phyloP scores from a whole-genome alignment of 2,797 vertebrate species.

The Champsocephalus gunnari region DNA sequence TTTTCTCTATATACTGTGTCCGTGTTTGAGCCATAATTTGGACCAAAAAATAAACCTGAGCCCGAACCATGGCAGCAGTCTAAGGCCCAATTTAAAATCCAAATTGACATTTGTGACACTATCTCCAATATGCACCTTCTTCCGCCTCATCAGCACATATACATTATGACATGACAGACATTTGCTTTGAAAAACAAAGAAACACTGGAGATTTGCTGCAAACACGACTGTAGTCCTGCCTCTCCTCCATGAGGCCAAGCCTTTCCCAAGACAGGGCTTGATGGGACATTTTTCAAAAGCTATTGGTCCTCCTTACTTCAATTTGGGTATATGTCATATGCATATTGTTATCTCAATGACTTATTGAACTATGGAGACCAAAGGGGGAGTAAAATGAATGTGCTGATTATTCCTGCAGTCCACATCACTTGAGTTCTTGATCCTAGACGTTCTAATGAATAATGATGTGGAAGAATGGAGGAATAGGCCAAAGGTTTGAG shows the following conservation, averaged over 20 bases:
- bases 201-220: too few species aligned
- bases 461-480: slow-evolving; percentile 30
- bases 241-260: slow-evolving; percentile 15
- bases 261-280: slow-evolving; percentile 15
- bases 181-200: background rate
- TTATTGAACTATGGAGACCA: slow-evolving; percentile 17
- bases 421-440: slow-evolving; percentile 13
- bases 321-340: slow-evolving; percentile 41
- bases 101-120: background rate
- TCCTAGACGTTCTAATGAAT: slow-evolving; percentile 15
- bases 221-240: background rate
- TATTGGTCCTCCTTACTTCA: slow-evolving; percentile 21
- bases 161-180: background rate
- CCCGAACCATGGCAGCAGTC: too few species aligned
- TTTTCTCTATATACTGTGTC: too few species aligned
- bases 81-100: too few species aligned
- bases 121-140: background rate
- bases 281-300: slow-evolving; percentile 31
- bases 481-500: slow-evolving; percentile 4
- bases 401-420: slow-evolving; percentile 14
- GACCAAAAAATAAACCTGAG: too few species aligned
- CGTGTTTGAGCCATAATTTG: too few species aligned
- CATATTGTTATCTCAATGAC: slow-evolving; percentile 18
- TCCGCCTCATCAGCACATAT: background rate
- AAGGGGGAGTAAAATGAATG: slow-evolving; percentile 1